Conservation (phyloP, 64 coral and sea anemone species). For the Montipora cactus region DNA sequence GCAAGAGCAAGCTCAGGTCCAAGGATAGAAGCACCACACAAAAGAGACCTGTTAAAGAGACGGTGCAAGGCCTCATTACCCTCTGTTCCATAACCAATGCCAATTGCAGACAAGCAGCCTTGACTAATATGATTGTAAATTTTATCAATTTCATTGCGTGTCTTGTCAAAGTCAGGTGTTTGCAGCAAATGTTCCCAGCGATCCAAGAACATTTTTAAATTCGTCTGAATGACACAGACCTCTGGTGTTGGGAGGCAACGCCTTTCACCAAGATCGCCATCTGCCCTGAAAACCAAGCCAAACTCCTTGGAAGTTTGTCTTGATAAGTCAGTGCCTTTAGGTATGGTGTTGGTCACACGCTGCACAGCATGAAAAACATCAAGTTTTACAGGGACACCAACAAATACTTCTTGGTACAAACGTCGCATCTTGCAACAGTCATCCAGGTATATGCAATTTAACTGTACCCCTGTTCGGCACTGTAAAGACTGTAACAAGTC, state of each 20-base stretch:
- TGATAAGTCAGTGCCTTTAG: not conserved
- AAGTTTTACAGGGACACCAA: not conserved
- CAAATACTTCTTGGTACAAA: slow-evolving; percentile 19
- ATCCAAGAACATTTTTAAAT: slow-evolving; percentile 49
- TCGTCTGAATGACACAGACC: slow-evolving; percentile 36
- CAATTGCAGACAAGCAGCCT: not conserved
- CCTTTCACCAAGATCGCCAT: slow-evolving; percentile 24
- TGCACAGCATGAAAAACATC: slow-evolving; percentile 68
- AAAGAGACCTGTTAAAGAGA: not conserved
- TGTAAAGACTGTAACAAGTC: slow-evolving; percentile 62
- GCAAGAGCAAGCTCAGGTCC: slow-evolving; percentile 19
- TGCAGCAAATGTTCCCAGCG: slow-evolving; percentile 25
- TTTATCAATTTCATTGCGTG: slow-evolving; percentile 11
- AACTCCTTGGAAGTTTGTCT: slow-evolving; percentile 55
- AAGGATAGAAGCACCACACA: slow-evolving; percentile 5
- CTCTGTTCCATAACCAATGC: not conserved
- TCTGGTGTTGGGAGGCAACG: slow-evolving; percentile 46
- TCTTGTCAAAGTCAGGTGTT: not conserved
- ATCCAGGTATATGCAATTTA: slow-evolving; percentile 40
- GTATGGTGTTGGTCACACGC: slow-evolving; percentile 40
- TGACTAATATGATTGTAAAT: not conserved
- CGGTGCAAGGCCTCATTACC: not conserved
- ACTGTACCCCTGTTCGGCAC: slow-evolving; percentile 9
- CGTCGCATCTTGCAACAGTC: slow-evolving; percentile 32
- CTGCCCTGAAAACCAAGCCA: slow-evolving; percentile 42